phyloP scores from a whole-genome alignment of 2,888 invertebrate genomes.

The Embidobia sp. region DNA sequence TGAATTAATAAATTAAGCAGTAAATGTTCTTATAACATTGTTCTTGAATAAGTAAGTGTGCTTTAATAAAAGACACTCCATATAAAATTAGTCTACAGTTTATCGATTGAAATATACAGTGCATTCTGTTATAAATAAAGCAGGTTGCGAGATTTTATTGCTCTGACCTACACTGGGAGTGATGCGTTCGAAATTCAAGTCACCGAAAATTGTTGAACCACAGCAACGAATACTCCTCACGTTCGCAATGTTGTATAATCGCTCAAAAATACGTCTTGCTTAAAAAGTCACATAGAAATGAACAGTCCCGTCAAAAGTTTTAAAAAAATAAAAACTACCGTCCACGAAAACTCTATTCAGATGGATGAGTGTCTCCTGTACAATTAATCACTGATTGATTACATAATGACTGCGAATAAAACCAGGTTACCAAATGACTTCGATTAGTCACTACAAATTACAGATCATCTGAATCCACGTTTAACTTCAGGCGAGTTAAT shows the following conservation, averaged over 20 bases:
- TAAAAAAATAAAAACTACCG: too few relatives aligned
- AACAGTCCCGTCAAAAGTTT: too few relatives aligned
- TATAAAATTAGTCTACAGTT: conserved; percentile 24
- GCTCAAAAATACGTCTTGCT: too few relatives aligned
- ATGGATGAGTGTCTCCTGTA: conserved; percentile 15
- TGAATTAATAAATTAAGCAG: too few relatives aligned
- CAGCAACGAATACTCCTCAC: background rate
- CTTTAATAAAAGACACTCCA: too few relatives aligned
- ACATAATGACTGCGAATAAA: conserved; percentile 33
- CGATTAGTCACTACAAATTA: background rate
- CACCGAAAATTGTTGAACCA: conserved; percentile 3
- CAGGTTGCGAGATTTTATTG: conserved; percentile 18
- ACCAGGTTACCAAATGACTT: conserved; percentile 11
- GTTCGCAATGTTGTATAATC: background rate
- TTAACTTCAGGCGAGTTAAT: conserved; percentile 1
- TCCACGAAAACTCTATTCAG: too few relatives aligned
- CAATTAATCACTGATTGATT: background rate
- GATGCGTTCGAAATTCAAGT: conserved; percentile 9
- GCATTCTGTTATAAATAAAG: conserved; percentile 2
- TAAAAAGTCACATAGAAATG: too few relatives aligned
- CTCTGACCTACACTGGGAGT: conserved; percentile 22
- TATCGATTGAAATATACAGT: conserved; percentile 18
- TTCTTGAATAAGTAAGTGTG: too few relatives aligned
- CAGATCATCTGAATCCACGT: background rate
- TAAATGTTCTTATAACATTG: too few relatives aligned